Evolutionary conservation across 2,797 vertebrate species (phyloP), one percentile per base, ranked within the genome.

Genomic region (Acanthurus leucopareius): DNA sequence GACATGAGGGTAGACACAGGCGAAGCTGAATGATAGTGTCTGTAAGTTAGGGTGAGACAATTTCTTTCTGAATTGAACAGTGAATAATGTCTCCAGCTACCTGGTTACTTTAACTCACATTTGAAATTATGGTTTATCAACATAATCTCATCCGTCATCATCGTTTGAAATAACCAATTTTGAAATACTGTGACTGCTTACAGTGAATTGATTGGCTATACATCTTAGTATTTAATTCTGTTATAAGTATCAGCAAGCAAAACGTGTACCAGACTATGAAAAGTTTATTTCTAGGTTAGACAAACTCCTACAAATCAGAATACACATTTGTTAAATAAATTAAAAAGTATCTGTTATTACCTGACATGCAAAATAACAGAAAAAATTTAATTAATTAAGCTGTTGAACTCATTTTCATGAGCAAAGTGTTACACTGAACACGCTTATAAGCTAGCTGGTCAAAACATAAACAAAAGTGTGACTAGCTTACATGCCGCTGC

Each of bases 381-480:
- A 2, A n/a, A 0, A 38, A 53, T n/a, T 0, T 15, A 35, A 10
- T 14, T 0, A 11, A 5, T 47, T 7, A 6, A 10, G 15, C 28
- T 15, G 6, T 20, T 56, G 4, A 47, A 13, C 19, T 58, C 38
- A 9, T 1, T 40, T 16, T 51, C 61, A 10, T 10, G 6, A n/a
- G 5, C 8, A 4, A 9, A 3, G 3, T 45, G 3, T 17, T 4
- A 54, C 3, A 28, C 59, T 38, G 14, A 38, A 17, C 19, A n/a
- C 8, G 10, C 7, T 40, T 32, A 10, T 7, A 8, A 45, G 32
- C 45, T 15, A 35, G 28, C 35, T 0, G 28, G 0, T 17, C n/a
- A 25, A 70, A 80, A 79, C 45, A 68, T 63, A 80, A 82, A 82
- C 68, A 54, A 16, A 52, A 63, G 40, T 52, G 51, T 57, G 40